Base-by-base conservation (phyloP, 2,888 invertebrate species). In the Ernsta delagoae region DNA sequence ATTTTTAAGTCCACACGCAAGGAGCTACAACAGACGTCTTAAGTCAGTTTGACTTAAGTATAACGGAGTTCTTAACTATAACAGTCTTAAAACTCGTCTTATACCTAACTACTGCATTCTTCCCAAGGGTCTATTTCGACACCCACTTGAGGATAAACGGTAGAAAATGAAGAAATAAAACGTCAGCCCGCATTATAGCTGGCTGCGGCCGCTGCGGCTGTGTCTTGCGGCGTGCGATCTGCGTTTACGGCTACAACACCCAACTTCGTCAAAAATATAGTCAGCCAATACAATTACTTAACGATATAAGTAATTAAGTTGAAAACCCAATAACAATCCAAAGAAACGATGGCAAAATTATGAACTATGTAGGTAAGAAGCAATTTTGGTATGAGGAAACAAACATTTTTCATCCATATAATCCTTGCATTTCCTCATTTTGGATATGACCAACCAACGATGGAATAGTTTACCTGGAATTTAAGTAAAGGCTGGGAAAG, bases 51-150 rank as follows among this genome's bases (percentile, higher is more conserved):
- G 39, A 41, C 39, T 41, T 41, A 41, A 43, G 43, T 43, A 3
- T 43, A 43, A 11, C 43, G 2, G 43, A 43, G 56, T 68, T 68
- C 48, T 68, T 62, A 68, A 62, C 68, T 62, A 62, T 57, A 68
- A 68, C 68, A 56, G 68, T 68, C 68, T 68, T 68, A 59, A 62
- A 68, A 68, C 68, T 62, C 68, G 68, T 68, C 68, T 68, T 68
- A 59, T 5, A 36, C 36, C 36, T 68, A 68, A 68, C 68, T 68
- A 62, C 68, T 68, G 68, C 68, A 68, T 68, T 68, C 68, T 62
- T 12, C 56, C 39, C 62, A 62, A 68, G 68, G 57, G 68, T 68
- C 68, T 62, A 68, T 68, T 68, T 68, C 68, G 68, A 68, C 68
- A 68, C 68, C 68, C 68, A 68, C 68, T 68, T 62, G 57, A 62